Percentiles rank a stretch among this genome's conserved stretches.
These are phyloP conservation scores for Callimorpha dominula DNA, from an alignment of 2,888 invertebrate genomes.

Conservation along the genomic window DNA sequence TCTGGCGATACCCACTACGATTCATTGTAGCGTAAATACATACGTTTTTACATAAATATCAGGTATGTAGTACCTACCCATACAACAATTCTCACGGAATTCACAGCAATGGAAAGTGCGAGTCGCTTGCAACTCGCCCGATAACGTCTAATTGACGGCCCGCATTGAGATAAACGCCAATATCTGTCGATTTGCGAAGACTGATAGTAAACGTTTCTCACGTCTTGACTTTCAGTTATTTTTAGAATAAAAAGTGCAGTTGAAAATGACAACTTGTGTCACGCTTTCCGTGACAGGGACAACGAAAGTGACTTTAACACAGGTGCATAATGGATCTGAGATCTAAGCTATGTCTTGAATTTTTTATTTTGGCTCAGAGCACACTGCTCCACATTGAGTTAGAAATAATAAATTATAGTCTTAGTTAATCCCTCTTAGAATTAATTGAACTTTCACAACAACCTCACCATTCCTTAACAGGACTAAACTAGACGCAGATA, in stretches of 20 bases:
- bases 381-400: no score
- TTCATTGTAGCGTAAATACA: neutral
- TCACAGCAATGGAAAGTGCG: slow-evolving; percentile 44
- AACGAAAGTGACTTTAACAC: neutral
- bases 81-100: slow-evolving; percentile 34
- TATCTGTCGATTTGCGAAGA: slow-evolving; percentile 51
- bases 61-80: neutral
- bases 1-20: neutral
- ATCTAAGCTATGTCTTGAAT: no score
- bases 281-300: slow-evolving; percentile 1
- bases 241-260: slow-evolving; percentile 18
- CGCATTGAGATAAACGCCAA: slow-evolving; percentile 34
- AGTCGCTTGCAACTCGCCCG: slow-evolving; percentile 35
- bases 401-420: no score
- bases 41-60: neutral
- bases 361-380: no score
- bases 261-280: slow-evolving; percentile 12
- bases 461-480: no score
- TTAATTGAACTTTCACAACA: no score
- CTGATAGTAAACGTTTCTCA: slow-evolving; percentile 49
- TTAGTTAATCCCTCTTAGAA: no score
- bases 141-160: slow-evolving; percentile 50
- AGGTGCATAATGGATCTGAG: no score
- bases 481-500: no score
- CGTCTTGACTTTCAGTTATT: slow-evolving; percentile 45